Base-by-base conservation (phyloP, 2,797 vertebrate genomes). In the Hemitrygon akajei region DNA sequence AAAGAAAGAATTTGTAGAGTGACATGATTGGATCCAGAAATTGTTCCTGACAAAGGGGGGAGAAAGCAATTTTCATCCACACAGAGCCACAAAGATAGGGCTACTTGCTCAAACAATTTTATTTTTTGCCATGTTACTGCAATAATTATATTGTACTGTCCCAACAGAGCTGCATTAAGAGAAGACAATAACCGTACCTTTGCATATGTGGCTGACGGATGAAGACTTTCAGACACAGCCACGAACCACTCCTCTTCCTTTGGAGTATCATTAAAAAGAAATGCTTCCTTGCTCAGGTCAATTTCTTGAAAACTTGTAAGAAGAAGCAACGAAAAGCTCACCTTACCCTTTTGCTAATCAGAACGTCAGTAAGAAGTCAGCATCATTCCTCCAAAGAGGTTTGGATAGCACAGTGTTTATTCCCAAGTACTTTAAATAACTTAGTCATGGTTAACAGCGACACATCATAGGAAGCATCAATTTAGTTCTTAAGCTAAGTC, bases 281-380 rank as follows among this genome's bases (percentile, higher is more conserved):
- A 99, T 77, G 98, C 98, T 96, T 99, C 99, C 95, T 99, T 99
- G 95, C 98, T 99, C 94, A 99, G 97, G 96, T 99, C 99, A 81
- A 99, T 97, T 95, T 99, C 99, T 97, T 99, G 99, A 95, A 99
- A 99, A 94, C 99, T 99, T 94, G 27, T 93, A 76, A 93, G 56
- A 93, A 95, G 95, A 94, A 94, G 95, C 95, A 87, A 30, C 84
- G 66, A 91, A 95, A 18, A n/a, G 25, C 14, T 1, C 12, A 56
- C 30, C 0, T 34, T 81, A 25, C 75, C 94, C 60, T 22, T 89
- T 40, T 7, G 94, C 80, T 9, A 82, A 34, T 56, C 69, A 93
- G 16, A 18, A 5, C 2, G 0, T 4, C 25, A 47, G 11, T 75
- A n/a, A 58, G 86, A 40, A 56, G n/a, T 76, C 37, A 87, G 91